Conservation (phyloP, 2,797 vertebrate species). For the Pseudomugil tenellus region DNA sequence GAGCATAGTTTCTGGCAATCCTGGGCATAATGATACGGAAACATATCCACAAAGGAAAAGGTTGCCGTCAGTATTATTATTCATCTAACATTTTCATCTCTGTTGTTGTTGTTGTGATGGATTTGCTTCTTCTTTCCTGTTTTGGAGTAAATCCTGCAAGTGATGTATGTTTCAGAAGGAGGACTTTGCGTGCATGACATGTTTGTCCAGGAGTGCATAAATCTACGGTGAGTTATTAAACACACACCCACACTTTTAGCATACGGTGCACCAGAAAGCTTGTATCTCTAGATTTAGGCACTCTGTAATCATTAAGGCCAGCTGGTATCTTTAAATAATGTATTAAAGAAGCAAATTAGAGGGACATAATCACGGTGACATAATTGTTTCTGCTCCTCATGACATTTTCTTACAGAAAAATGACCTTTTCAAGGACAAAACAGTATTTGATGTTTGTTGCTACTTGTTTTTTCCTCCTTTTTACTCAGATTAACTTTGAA, state of each 20-base stretch:
- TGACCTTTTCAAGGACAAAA: slow-evolving; percentile 8
- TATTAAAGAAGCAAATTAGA: neutral
- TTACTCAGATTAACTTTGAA: neutral
- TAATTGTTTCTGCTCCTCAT: neutral
- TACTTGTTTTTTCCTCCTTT: neutral
- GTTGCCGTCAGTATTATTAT: slow-evolving; percentile 12
- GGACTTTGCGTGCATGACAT: slow-evolving; percentile 36
- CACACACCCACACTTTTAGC: slow-evolving; percentile 36
- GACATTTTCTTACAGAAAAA: slow-evolving; percentile 3
- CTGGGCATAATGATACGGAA: slow-evolving; percentile 54
- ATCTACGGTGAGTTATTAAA: slow-evolving; percentile 43
- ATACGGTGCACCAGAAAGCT: neutral
- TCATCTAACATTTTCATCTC: slow-evolving; percentile 21
- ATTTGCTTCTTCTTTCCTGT: slow-evolving; percentile 27
- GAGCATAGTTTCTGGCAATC: slow-evolving; percentile 61
- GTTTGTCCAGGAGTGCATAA: slow-evolving; percentile 47
- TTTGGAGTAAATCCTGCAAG: slow-evolving; percentile 24
- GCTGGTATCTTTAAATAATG: neutral
- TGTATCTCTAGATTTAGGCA: slow-evolving; percentile 4
- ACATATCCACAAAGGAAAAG: slow-evolving; percentile 23
- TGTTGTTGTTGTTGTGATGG: slow-evolving; percentile 30
- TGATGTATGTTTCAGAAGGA: slow-evolving; percentile 38
- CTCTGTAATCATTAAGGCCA: slow-evolving; percentile 3
- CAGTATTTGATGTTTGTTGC: slow-evolving; percentile 6
- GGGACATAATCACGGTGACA: neutral